Evolutionary conservation across 2,113 vertebrate genomes (phyloP), one percentile per base, ranked within the genome.

Genomic region (Zapus hudsonius): DNA sequence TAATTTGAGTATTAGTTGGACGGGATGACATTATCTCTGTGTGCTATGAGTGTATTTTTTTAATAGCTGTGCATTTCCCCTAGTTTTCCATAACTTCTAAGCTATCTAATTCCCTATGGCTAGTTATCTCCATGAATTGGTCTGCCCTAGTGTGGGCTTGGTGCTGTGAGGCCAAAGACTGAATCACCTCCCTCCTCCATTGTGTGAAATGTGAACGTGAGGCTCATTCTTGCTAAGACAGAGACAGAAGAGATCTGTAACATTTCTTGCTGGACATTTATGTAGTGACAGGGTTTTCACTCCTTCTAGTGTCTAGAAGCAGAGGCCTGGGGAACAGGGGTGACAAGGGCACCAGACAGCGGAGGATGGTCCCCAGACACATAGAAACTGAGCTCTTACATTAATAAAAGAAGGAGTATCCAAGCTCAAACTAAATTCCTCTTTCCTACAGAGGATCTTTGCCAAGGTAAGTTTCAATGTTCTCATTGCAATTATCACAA

Each of bases 111-210:
- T 70, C 52, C 8, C 20, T 67, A 2, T 25, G 27, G n/a, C 3
- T 44, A 27, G n/a, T 29, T 63, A 40, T 17, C 36, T 64, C 61
- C 31, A 23, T 42, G 47, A 47, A 33, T 59, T 13, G 20, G 16
- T 36, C 42, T 80, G 70, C 12, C 5, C 52, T 29, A 1, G 4
- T 0, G 3, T 61, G 40, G 19, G 1, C 2, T 1, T 25, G 47
- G 3, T 10, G 17, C 76, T 44, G 20, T 76, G 33, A 27, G 84
- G 23, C 44, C 36, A 72, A 36, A 8, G 7, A 38, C 55, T 52
- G 0, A 2, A 44, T 27, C 36, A 73, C 44, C 59, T 72, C 55
- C 36, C 16, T 25, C 5, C 9, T 27, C 3, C 29, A 16, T 13
- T 6, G 6, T 29, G 10, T 57, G 19, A 63, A 9, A 15, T 22